phyloP scores from a whole-genome alignment of 2,113 vertebrate species.

The Onychorhynchus coronatus region DNA sequence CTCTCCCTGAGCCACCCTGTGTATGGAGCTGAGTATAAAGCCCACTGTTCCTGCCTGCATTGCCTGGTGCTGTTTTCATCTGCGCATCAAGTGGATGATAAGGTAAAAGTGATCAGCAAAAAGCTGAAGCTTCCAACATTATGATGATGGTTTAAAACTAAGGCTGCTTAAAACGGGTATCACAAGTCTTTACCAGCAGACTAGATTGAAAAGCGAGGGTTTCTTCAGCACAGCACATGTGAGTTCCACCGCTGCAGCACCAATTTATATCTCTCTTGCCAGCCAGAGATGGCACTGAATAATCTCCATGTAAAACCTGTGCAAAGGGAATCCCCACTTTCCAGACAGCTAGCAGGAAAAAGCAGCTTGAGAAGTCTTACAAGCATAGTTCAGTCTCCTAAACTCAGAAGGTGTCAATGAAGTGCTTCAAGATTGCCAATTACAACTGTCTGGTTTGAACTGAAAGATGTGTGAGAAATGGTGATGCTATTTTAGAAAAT shows the following conservation, averaged over 20 bases:
- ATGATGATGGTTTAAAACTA: not conserved
- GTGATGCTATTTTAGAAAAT: constrained; percentile 31
- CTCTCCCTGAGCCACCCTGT: not conserved
- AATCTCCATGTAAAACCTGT: not conserved
- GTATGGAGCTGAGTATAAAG: not conserved
- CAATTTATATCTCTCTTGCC: not conserved
- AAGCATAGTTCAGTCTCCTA: not conserved
- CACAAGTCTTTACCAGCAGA: not conserved
- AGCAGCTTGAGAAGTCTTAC: not conserved
- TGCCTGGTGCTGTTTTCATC: not conserved
- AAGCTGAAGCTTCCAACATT: not conserved
- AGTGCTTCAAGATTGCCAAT: not conserved
- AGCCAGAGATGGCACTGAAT: not conserved
- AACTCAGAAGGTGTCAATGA: not conserved
- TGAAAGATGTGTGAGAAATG: not conserved
- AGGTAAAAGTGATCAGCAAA: not conserved
- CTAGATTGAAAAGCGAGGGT: not conserved
- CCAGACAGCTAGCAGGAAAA: not conserved
- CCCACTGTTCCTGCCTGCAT: not conserved
- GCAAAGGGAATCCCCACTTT: not conserved
- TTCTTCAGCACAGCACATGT: not conserved
- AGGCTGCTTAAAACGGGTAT: not conserved
- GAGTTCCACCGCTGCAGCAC: not conserved
- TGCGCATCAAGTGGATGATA: not conserved
- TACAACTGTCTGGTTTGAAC: not conserved